Evolutionary conservation across 2,797 vertebrate species (phyloP).

Genomic region (Sparus aurata): DNA sequence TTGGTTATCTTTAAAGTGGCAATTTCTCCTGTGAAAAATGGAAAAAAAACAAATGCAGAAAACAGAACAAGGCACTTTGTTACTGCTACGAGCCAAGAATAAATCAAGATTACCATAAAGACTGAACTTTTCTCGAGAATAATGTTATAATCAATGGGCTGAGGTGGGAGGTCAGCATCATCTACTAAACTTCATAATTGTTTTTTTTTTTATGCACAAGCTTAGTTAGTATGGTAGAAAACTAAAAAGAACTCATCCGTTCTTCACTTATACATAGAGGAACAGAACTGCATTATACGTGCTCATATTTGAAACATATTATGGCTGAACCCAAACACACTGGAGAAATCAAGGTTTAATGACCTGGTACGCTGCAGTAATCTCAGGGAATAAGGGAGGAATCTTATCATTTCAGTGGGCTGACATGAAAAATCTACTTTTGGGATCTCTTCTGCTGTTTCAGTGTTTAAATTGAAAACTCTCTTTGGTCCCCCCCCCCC

Average conservation of each 20-base stretch:
- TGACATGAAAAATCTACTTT: conserved; percentile 13
- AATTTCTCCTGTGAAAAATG: too few species aligned
- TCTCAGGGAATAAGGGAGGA: conserved; percentile 39
- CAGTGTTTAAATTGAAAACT: not conserved
- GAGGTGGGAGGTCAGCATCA: not conserved
- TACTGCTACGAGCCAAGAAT: not conserved
- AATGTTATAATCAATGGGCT: not conserved
- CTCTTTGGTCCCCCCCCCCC: not conserved
- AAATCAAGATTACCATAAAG: not conserved
- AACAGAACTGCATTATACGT: not conserved
- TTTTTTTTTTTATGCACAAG: not conserved
- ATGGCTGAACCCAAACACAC: conserved; percentile 4
- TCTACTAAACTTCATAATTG: not conserved
- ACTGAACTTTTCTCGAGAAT: not conserved
- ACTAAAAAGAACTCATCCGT: not conserved
- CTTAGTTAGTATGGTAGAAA: not conserved
- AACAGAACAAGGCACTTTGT: not conserved
- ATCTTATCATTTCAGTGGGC: conserved; percentile 31
- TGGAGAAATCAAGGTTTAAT: conserved; percentile 36
- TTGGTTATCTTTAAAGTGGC: too few species aligned
- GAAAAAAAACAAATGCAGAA: not conserved
- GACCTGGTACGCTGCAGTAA: conserved; percentile 27
- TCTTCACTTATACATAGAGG: not conserved
- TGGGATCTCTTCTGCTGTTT: conserved; percentile 2
- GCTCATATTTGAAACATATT: conserved; percentile 19